phyloP scores from a whole-genome alignment of 1,140 invertebrate species.

The Conus betulinus region DNA sequence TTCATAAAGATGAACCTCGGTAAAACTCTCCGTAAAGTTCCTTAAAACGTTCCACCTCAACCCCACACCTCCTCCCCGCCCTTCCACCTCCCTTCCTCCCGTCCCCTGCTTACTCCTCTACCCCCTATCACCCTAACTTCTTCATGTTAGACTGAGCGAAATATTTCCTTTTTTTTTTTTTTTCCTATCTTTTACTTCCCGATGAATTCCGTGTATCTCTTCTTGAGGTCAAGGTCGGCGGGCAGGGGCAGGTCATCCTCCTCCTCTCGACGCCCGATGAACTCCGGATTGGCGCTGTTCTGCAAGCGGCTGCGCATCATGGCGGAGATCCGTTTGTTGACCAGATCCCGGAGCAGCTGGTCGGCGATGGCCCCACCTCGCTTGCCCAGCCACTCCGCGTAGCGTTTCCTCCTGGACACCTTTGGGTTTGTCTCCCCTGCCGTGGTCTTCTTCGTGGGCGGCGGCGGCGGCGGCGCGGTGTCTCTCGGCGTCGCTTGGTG shows the following conservation, averaged over 20 bases:
- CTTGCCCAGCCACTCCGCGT: constrained; percentile 33
- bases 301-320: constrained; percentile 10
- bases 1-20: too few species aligned
- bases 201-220: constrained; percentile 38
- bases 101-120: too few species aligned
- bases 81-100: too few species aligned
- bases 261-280: constrained; percentile 13
- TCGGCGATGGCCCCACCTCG: neutral
- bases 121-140: too few species aligned
- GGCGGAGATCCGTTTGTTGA: constrained; percentile 16
- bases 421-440: neutral
- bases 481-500: neutral
- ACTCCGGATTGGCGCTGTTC: neutral
- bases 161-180: too few species aligned
- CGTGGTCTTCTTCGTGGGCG: neutral
- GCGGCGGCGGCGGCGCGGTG: neutral
- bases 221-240: neutral
- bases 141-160: too few species aligned
- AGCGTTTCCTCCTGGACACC: neutral
- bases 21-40: too few species aligned
- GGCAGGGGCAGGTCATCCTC: neutral
- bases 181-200: neutral
- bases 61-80: too few species aligned
- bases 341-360: neutral
- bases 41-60: too few species aligned